Base-by-base conservation (phyloP, 2,113 vertebrate genomes). In the Hemichromis elongatus region DNA sequence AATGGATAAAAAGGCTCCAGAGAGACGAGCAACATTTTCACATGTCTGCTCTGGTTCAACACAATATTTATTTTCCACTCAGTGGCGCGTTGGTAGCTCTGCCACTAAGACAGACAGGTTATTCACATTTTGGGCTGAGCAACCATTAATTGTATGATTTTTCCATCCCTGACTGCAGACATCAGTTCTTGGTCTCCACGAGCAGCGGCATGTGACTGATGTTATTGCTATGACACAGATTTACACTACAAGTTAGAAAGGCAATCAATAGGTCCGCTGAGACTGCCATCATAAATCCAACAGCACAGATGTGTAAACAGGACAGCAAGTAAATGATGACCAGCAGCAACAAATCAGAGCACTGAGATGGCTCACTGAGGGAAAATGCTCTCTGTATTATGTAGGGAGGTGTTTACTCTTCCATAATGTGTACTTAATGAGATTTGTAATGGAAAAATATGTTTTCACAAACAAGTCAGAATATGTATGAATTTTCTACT, bases 281-380 rank as follows among this genome's bases (percentile, higher is more conserved):
- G 33, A 94, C 53, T 24, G 96, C 95, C 13, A 86, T 93, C 5
- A 97, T 54, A 55, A 96, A 98, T 84, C 97, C 96, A 2, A 96
- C 92, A 9, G 96, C 90, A 77, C 97, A 96, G 81, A 95, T 97
- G 95, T 98, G 97, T 61, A 97, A 95, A 93, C 97, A 98, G 82
- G 97, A 98, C 59, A 97, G 73, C 0, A 94, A 96, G 96, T 96
- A 68, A 97, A 86, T 3, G 85, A 40, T 9, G 96, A 94, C 88
- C 97, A 97, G 94, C 78, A 80, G 86, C 61, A 54, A 77, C 84
- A 93, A 86, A 90, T 68, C 42, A 63, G 37, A 66, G n/a, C 52
- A 3, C 77, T 70, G 61, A 63, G 73, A 33, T 13, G 5, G 61
- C 56, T 53, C 61, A 5, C 50, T 8, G 14, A 37, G 81, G 14